Conservation (phyloP, 2,888 invertebrate species). For the Deilephila porcellus region DNA sequence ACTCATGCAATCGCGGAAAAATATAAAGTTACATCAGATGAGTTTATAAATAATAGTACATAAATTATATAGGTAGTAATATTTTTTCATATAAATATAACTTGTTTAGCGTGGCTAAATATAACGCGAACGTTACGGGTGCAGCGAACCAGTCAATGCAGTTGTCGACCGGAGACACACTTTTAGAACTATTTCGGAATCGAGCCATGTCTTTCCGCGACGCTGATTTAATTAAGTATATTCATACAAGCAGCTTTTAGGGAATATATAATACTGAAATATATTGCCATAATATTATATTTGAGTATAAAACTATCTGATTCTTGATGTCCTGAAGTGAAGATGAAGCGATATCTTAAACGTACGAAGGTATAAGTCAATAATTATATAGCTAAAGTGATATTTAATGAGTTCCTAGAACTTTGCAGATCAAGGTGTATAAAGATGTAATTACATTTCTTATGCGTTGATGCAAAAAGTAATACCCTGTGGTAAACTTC, state of each 20-base stretch:
- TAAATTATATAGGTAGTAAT: conserved; percentile 31
- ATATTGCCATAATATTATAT: not conserved
- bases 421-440: too few relatives aligned
- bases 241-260: not conserved
- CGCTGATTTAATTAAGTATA: conserved; percentile 8
- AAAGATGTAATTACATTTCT: too few relatives aligned
- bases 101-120: conserved; percentile 47
- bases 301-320: too few relatives aligned
- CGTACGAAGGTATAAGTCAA: too few relatives aligned
- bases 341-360: too few relatives aligned
- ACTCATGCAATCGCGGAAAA: conserved; percentile 14
- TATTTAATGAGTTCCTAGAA: too few relatives aligned
- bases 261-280: not conserved
- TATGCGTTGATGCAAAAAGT: too few relatives aligned
- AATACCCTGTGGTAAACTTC: too few relatives aligned
- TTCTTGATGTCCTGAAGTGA: too few relatives aligned
- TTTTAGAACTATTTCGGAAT: conserved; percentile 45
- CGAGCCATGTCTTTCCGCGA: conserved; percentile 29
- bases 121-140: conserved; percentile 44
- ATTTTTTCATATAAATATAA: conserved; percentile 45
- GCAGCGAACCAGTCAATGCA: conserved; percentile 41
- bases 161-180: conserved; percentile 38
- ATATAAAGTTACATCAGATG: conserved; percentile 20
- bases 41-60: conserved; percentile 23
- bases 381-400: too few relatives aligned